These are phyloP conservation scores for Clytia hemisphaerica DNA, from an alignment of 30 jellyfish, hydroid and myxozoan genomes.

Conservation along the genomic window DNA sequence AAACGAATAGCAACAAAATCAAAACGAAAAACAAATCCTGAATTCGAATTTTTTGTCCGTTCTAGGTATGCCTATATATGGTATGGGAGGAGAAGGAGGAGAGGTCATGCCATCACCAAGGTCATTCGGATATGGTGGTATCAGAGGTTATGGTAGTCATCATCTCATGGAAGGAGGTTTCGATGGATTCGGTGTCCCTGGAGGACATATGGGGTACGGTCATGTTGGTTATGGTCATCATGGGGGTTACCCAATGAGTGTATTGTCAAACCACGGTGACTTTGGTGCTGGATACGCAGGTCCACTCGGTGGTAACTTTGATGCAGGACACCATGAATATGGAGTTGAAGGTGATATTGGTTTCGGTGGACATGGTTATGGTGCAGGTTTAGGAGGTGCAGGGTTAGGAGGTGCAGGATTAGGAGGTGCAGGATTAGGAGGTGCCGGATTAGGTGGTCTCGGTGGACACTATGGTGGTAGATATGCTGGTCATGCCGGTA, in stretches of 20 bases:
- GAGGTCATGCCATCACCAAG: too few relatives aligned
- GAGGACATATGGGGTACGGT: slow-evolving; percentile 26
- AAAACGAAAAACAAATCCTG: too few relatives aligned
- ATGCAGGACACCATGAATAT: slow-evolving; percentile 40
- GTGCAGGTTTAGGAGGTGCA: slow-evolving; percentile 24
- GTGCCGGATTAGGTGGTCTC: slow-evolving; percentile 26
- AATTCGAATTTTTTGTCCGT: slow-evolving; percentile 8
- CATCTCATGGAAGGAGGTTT: slow-evolving; percentile 24
- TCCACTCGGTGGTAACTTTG: slow-evolving; percentile 30
- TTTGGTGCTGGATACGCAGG: too few relatives aligned
- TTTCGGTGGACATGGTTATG: slow-evolving; percentile 31
- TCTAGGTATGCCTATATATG: slow-evolving; percentile 45
- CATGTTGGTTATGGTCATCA: slow-evolving; percentile 32
- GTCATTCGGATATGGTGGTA: slow-evolving; percentile 34
- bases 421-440: slow-evolving; percentile 33
- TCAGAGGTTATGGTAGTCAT: slow-evolving; percentile 50
- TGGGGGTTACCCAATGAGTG: slow-evolving; percentile 2
- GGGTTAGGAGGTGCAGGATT: slow-evolving; percentile 51
- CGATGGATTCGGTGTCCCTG: slow-evolving; percentile 48
- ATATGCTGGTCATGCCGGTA: slow-evolving; percentile 31
- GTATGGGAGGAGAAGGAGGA: slow-evolving; percentile 43
- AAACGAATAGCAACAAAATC: too few relatives aligned
- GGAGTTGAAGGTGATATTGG: slow-evolving; percentile 58
- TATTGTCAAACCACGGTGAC: too few relatives aligned
- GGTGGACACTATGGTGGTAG: slow-evolving; percentile 23